Conservation (phyloP, 2,888 invertebrate genomes). For the Parthenolecanium corni region DNA sequence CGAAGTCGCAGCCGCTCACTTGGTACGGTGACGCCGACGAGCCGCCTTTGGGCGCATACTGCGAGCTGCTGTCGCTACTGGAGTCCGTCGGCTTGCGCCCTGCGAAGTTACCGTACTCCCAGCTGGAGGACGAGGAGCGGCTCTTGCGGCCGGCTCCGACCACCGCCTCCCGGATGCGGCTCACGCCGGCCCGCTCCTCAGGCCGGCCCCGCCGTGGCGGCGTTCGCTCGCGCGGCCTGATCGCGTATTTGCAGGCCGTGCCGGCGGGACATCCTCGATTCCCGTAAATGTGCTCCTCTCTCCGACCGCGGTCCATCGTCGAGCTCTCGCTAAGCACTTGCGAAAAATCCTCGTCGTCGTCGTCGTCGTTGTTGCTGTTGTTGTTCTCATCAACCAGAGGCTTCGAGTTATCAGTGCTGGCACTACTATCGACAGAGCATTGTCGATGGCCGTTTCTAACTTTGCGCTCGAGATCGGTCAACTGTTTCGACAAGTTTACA, state of each 20-base stretch:
- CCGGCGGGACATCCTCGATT: neutral
- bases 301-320: neutral
- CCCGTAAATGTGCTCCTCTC: neutral
- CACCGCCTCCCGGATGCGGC: neutral
- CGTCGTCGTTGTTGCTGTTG: no score
- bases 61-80: neutral
- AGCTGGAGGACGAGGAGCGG: neutral
- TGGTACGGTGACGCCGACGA: no score
- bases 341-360: neutral
- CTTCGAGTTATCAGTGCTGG: neutral
- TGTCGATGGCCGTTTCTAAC: no score
- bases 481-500: no score
- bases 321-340: neutral
- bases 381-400: neutral
- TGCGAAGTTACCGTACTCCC: neutral
- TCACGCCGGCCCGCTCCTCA: neutral
- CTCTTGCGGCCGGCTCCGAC: neutral
- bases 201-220: neutral
- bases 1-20: no score
- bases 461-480: no score
- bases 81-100: neutral
- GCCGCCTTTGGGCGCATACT: no score
- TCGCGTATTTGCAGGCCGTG: no score
- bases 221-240: neutral
- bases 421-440: neutral